phyloP scores from a whole-genome alignment of 2,797 vertebrate species.

The Pachyuromys duprasi region DNA sequence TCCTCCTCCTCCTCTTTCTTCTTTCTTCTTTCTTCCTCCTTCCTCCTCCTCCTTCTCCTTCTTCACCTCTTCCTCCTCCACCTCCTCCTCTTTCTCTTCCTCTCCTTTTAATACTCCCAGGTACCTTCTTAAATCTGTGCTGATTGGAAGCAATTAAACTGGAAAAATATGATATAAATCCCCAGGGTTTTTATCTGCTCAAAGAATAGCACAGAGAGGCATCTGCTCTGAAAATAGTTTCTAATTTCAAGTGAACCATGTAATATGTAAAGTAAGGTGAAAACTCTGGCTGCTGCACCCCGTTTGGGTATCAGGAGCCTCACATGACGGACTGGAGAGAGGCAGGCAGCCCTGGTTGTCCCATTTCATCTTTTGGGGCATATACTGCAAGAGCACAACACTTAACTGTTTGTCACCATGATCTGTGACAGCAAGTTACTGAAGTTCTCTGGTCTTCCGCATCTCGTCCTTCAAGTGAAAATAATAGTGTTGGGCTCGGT shows the following conservation, averaged over 20 bases:
- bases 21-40: not conserved
- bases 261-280: not conserved
- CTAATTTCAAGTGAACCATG: not conserved
- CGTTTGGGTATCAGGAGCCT: not conserved
- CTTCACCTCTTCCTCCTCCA: too few relatives aligned
- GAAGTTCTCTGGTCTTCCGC: not conserved
- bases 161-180: not conserved
- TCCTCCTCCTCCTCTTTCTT: not conserved
- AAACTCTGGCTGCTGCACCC: not conserved
- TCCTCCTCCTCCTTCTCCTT: fast-evolving
- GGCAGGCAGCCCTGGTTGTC: not conserved
- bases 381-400: not conserved
- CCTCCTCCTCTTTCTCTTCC: too few relatives aligned
- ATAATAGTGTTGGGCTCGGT: not conserved
- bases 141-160: slow-evolving; percentile 5
- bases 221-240: not conserved
- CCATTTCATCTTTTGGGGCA: not conserved
- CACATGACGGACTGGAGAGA: not conserved
- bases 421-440: not conserved
- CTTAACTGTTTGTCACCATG: not conserved
- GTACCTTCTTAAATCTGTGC: slow-evolving; percentile 1
- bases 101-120: not conserved
- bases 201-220: not conserved
- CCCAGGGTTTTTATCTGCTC: slow-evolving; percentile 10
- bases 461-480: not conserved